Percentiles rank a stretch among this genome's conserved stretches.
Conservation (phyloP, 2,888 invertebrate genomes). For the Perizoma flavofasciatum region DNA sequence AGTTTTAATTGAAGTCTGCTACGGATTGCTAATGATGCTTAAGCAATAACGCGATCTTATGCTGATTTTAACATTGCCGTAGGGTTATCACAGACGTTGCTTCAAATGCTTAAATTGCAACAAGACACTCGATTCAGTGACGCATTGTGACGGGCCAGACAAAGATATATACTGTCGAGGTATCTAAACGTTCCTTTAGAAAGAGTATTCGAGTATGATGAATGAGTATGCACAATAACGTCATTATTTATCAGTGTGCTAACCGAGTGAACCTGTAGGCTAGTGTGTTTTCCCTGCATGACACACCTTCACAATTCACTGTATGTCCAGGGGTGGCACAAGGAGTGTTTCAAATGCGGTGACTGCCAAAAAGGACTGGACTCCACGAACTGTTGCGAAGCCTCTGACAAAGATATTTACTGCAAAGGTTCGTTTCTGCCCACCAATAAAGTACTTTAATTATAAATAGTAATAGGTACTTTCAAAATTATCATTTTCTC, state of each 20-base stretch:
- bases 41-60: constrained; percentile 21
- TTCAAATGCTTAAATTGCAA: constrained; percentile 94
- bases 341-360: constrained; percentile 96
- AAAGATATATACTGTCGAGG: constrained; percentile 96
- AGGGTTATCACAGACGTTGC: constrained; percentile 96
- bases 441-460: constrained; percentile 19
- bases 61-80: constrained; percentile 57
- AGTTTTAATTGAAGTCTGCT: not conserved
- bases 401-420: constrained; percentile 97
- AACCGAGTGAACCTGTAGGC: constrained; percentile 62
- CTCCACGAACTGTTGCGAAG: constrained; percentile 96
- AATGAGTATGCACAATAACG: constrained; percentile 60
- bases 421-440: constrained; percentile 92
- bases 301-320: constrained; percentile 67
- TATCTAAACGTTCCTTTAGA: constrained; percentile 64
- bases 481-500: constrained; percentile 22
- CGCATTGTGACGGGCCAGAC: constrained; percentile 97
- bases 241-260: constrained; percentile 62
- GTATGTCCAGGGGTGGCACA: constrained; percentile 93
- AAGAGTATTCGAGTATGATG: constrained; percentile 39
- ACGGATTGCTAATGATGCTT: constrained; percentile 6
- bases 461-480: constrained; percentile 24
- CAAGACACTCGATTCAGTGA: constrained; percentile 93
- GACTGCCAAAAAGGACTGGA: constrained; percentile 94
- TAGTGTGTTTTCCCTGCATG: constrained; percentile 61